phyloP scores from a whole-genome alignment of 2,888 invertebrate species.

The Steromphala cineraria region DNA sequence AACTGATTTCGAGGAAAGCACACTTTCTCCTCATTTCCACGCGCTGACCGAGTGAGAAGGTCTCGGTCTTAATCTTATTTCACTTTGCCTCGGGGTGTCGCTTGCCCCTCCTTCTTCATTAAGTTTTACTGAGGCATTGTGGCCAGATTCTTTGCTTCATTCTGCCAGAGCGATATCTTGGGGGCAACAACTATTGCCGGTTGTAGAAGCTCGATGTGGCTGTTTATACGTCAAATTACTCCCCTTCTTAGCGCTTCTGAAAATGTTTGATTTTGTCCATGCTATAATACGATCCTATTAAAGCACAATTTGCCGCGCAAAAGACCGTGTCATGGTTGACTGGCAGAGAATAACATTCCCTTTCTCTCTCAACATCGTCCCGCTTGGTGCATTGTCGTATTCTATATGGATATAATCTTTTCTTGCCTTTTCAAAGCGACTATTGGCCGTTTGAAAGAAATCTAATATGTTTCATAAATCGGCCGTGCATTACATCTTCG shows the following conservation, averaged over 20 bases:
- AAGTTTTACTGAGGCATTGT: conserved; percentile 5
- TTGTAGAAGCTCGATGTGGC: background rate
- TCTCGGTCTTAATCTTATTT: conserved; percentile 8
- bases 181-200: background rate
- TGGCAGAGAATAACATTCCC: conserved; percentile 7
- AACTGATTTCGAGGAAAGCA: background rate
- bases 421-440: conserved; percentile 20
- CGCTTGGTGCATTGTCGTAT: background rate
- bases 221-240: conserved; percentile 21
- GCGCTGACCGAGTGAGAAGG: background rate
- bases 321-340: background rate
- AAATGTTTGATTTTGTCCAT: conserved; percentile 18
- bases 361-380: background rate
- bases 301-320: conserved; percentile 13
- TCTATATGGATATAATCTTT: conserved; percentile 21
- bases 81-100: background rate
- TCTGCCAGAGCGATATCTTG: conserved; percentile 5
- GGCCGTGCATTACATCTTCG: background rate
- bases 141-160: background rate
- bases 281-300: conserved; percentile 16
- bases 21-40: background rate
- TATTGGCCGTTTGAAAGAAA: conserved; percentile 18
- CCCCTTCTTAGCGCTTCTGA: background rate
- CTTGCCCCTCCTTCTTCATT: conserved; percentile 15
- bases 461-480: conserved; percentile 21